These are phyloP conservation scores for Heliocidaris tuberculata DNA, from an alignment of 35 echinoderm and acorn worm genomes.

Conservation along the genomic window DNA sequence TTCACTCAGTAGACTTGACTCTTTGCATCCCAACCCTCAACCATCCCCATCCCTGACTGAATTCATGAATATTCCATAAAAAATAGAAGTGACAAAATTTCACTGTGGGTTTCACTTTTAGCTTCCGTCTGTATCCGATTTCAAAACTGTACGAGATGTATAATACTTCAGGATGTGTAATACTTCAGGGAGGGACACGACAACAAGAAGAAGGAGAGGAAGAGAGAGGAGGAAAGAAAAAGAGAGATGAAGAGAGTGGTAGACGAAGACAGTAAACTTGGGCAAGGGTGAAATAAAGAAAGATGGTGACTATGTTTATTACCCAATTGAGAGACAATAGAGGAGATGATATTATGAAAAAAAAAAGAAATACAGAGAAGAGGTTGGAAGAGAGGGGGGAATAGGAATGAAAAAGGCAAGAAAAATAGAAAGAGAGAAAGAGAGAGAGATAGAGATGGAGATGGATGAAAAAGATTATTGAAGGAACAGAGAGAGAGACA, in stretches of 20 bases:
- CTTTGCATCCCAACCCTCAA: not conserved
- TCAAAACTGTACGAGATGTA: not conserved
- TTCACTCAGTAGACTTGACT: not conserved
- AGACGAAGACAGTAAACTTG: too few species aligned
- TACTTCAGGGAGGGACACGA: not conserved
- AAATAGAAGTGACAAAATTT: not conserved
- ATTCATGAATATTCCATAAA: not conserved
- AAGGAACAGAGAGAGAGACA: not conserved
- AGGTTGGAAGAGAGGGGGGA: not conserved
- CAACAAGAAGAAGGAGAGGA: not conserved
- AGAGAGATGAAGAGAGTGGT: not conserved
- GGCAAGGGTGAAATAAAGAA: too few species aligned
- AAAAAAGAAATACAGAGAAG: too few species aligned
- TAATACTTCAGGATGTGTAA: not conserved
- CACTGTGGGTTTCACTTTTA: conserved; percentile 8
- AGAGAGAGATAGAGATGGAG: not conserved
- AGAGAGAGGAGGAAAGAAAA: not conserved
- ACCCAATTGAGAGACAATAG: too few species aligned
- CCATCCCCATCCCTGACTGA: not conserved
- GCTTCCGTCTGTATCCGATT: not conserved
- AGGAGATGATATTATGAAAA: too few species aligned
- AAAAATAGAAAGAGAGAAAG: not conserved
- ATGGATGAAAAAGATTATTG: too few species aligned
- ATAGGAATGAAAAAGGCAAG: not conserved
- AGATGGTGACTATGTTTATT: too few species aligned